Evolutionary conservation across 2,113 vertebrate species (phyloP).

Genomic region (Bos indicus): DNA sequence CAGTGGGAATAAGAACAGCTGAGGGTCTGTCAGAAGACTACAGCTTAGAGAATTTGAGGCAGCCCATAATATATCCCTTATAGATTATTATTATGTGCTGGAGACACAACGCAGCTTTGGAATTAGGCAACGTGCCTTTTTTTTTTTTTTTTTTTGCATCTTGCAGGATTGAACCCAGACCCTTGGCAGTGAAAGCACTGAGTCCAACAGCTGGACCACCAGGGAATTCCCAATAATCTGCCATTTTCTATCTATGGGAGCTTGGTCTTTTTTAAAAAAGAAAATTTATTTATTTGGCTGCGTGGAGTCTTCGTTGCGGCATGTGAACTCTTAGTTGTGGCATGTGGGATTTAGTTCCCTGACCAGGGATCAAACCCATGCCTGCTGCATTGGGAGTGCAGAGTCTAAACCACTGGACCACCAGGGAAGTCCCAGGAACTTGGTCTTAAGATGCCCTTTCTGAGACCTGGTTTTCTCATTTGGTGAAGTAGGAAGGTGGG

Average conservation of each 20-base stretch:
- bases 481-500: neutral
- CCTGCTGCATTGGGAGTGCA: neutral
- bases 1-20: neutral
- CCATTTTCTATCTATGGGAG: neutral
- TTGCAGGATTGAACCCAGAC: neutral
- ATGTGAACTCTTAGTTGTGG: neutral
- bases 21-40: neutral
- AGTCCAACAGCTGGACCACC: neutral
- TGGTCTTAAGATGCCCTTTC: neutral
- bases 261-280: neutral
- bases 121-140: neutral
- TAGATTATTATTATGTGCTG: neutral
- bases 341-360: neutral
- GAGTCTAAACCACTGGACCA: neutral
- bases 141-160: neutral
- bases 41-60: neutral
- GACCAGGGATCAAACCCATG: neutral
- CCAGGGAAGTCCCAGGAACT: neutral
- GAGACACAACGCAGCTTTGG: neutral
- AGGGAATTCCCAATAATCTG: neutral
- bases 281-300: neutral
- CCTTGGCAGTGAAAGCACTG: neutral
- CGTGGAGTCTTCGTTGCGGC: neutral
- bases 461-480: neutral
- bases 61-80: neutral